These are phyloP conservation scores for Venustoraphidia nigricollis DNA, from an alignment of 2,888 invertebrate species.

Conservation along the genomic window DNA sequence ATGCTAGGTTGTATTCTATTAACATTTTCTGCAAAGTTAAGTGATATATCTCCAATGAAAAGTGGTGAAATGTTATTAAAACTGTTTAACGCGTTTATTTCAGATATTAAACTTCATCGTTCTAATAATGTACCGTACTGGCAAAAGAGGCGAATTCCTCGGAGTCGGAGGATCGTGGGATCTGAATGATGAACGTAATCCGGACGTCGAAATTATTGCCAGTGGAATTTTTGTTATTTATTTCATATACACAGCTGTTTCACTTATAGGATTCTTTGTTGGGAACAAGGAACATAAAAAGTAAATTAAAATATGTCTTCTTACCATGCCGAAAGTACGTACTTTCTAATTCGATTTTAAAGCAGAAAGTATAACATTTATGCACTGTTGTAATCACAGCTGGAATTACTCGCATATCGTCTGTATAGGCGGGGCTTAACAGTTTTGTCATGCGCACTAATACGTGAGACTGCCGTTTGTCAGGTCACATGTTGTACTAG, in stretches of 20 bases:
- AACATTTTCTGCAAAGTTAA: too few relatives aligned
- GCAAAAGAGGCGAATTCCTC: constrained; percentile 67
- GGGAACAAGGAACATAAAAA: constrained; percentile 65
- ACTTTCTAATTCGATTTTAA: too few relatives aligned
- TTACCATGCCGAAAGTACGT: too few relatives aligned
- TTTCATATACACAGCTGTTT: constrained; percentile 67
- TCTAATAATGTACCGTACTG: constrained; percentile 65
- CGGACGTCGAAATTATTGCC: constrained; percentile 77
- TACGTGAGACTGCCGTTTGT: too few relatives aligned
- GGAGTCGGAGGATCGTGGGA: constrained; percentile 86
- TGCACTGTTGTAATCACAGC: too few relatives aligned
- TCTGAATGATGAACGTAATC: constrained; percentile 73
- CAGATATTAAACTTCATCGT: constrained; percentile 73
- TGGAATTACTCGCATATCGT: too few relatives aligned
- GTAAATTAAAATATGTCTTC: constrained; percentile 27
- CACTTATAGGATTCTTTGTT: constrained; percentile 59
- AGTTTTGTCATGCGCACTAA: too few relatives aligned
- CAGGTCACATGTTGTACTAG: too few relatives aligned
- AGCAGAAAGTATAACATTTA: too few relatives aligned
- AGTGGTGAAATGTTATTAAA: not conserved
- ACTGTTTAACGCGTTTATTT: constrained; percentile 15
- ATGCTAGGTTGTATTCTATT: too few relatives aligned
- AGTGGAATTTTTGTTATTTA: constrained; percentile 78
- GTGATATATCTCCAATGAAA: not conserved
- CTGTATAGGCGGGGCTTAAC: too few relatives aligned